phyloP scores from a whole-genome alignment of 2,888 invertebrate genomes.

The Hypercompe scribonia region DNA sequence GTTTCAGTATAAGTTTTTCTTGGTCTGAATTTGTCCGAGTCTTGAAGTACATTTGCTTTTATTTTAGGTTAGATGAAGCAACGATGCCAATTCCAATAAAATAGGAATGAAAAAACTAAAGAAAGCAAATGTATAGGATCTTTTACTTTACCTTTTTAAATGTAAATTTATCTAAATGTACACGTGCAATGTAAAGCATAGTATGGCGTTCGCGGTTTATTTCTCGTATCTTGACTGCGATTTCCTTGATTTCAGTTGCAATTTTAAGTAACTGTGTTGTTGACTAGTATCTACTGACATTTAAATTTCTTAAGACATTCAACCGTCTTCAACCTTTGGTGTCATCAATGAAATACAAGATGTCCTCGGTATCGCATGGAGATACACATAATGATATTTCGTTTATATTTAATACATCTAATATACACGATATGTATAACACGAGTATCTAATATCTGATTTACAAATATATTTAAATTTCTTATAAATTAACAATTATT shows the following conservation, averaged over 20 bases:
- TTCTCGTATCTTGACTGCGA: too few species aligned
- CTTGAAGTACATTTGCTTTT: conserved; percentile 31
- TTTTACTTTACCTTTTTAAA: neutral
- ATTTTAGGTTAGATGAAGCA: conserved; percentile 8
- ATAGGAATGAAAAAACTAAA: neutral
- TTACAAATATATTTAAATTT: neutral
- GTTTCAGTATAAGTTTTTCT: conserved; percentile 18
- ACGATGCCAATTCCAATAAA: neutral
- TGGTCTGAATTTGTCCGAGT: conserved; percentile 14
- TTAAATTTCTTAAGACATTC: too few species aligned
- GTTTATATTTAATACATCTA: neutral
- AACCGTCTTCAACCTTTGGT: too few species aligned
- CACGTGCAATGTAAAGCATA: too few species aligned
- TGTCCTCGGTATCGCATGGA: too few species aligned
- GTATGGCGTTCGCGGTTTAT: neutral
- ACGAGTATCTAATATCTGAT: neutral
- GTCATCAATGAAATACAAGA: too few species aligned
- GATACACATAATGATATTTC: too few species aligned
- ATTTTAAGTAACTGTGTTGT: too few species aligned
- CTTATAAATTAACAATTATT: neutral
- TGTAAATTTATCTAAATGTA: neutral
- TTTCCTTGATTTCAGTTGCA: too few species aligned
- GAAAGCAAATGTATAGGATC: neutral
- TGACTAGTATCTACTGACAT: too few species aligned
- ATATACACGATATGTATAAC: too few species aligned